Percentiles rank a stretch among this genome's conserved stretches.
Conservation (phyloP, 2,113 vertebrate species). For the Salvelinus namaycush region DNA sequence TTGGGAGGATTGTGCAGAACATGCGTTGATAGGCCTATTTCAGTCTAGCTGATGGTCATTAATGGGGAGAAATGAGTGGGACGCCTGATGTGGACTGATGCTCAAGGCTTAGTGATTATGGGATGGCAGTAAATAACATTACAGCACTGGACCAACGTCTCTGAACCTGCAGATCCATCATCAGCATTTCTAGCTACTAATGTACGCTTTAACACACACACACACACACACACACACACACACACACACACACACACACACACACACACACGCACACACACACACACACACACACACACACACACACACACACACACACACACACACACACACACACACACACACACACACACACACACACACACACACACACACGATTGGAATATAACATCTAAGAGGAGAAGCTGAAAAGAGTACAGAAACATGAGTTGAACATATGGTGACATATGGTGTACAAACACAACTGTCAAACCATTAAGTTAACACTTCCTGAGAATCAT, state of each 20-base stretch:
- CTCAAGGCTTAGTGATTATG: slow-evolving; percentile 8
- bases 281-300: no score
- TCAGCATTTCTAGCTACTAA: background rate
- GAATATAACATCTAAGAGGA: no score
- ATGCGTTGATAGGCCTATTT: slow-evolving; percentile 20
- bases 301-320: background rate
- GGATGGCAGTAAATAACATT: slow-evolving; percentile 31
- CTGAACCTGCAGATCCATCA: slow-evolving; percentile 22
- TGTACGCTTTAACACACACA: background rate
- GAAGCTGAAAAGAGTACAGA: background rate
- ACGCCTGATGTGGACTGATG: slow-evolving; percentile 25
- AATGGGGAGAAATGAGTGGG: slow-evolving; percentile 46
- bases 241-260: no score
- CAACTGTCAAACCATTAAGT: background rate
- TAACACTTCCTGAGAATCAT: background rate
- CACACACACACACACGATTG: background rate
- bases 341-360: no score
- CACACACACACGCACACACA: background rate
- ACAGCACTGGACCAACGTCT: slow-evolving; percentile 10
- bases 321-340: no score
- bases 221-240: background rate
- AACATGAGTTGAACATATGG: background rate
- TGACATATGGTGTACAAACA: background rate
- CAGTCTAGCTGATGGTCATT: slow-evolving; percentile 26
- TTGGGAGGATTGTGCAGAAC: background rate